Percentiles rank a stretch among this genome's conserved stretches.
Conservation (phyloP, 2,888 invertebrate species). For the Macroteleia sp. region DNA sequence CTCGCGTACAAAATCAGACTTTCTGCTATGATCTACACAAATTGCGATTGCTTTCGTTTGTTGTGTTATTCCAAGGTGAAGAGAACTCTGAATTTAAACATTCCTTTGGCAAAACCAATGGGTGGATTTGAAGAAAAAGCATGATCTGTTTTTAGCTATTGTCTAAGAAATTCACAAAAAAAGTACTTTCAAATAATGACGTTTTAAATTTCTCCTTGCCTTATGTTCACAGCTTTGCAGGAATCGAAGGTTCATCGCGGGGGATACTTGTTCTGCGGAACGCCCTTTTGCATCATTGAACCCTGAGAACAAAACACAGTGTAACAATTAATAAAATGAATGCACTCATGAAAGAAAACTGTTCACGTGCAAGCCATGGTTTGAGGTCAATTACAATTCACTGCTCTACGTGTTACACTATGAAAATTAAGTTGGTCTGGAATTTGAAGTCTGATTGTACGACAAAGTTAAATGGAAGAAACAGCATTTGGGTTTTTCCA, state of each 20-base stretch:
- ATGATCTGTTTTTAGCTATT: conserved; percentile 1
- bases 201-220: too few species aligned
- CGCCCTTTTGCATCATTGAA: conserved; percentile 74
- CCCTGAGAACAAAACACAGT: conserved; percentile 70
- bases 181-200: too few species aligned
- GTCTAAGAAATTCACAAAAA: conserved; percentile 17
- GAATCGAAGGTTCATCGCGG: conserved; percentile 73
- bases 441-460: too few species aligned
- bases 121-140: background rate
- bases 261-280: conserved; percentile 75
- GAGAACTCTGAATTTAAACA: conserved; percentile 4
- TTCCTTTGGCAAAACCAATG: conserved; percentile 16
- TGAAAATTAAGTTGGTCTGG: too few species aligned
- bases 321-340: background rate
- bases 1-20: conserved; percentile 48
- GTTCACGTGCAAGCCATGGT: too few species aligned
- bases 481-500: too few species aligned
- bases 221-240: too few species aligned
- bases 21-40: conserved; percentile 16
- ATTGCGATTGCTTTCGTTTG: conserved; percentile 6
- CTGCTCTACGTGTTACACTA: too few species aligned
- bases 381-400: too few species aligned
- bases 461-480: too few species aligned
- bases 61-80: too few species aligned
- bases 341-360: too few species aligned